Conservation (phyloP, 2,797 vertebrate genomes). For the Rhinella marina region DNA sequence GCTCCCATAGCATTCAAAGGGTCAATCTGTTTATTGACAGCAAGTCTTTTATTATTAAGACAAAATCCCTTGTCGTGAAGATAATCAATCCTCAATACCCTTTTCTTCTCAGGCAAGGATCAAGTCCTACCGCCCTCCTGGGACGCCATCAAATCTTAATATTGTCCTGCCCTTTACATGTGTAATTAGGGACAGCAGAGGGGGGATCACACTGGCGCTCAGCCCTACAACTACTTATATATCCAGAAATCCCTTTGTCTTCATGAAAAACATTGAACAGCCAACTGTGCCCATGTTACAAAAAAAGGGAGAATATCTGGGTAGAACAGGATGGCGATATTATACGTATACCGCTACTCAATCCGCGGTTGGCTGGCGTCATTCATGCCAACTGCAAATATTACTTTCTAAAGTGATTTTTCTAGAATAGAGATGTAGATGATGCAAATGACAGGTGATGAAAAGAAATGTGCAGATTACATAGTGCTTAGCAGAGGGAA, state of each 20-base stretch:
- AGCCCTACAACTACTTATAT: neutral
- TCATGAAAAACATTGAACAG: neutral
- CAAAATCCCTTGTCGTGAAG: slow-evolving; percentile 50
- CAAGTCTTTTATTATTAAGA: slow-evolving; percentile 57
- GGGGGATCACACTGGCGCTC: slow-evolving; percentile 15
- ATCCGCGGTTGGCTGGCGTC: neutral
- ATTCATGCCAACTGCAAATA: neutral
- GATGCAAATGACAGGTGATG: neutral
- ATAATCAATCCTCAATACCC: slow-evolving; percentile 58
- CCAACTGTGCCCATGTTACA: neutral
- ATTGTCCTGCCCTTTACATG: slow-evolving; percentile 53
- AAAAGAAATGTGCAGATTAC: neutral
- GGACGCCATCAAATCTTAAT: slow-evolving; percentile 56
- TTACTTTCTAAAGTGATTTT: neutral
- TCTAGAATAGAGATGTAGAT: neutral
- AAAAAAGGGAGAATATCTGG: neutral
- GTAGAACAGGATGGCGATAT: neutral
- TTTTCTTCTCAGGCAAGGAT: slow-evolving; percentile 46
- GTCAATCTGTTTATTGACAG: slow-evolving; percentile 54
- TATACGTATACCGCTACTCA: neutral
- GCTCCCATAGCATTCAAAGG: slow-evolving; percentile 1
- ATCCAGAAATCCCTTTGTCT: slow-evolving; percentile 7
- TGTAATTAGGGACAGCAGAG: slow-evolving; percentile 50
- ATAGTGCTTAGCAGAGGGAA: neutral
- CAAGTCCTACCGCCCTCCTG: slow-evolving; percentile 48